Conservation (phyloP, 2,113 vertebrate genomes). For the Ptilorrhoa leucosticta region DNA sequence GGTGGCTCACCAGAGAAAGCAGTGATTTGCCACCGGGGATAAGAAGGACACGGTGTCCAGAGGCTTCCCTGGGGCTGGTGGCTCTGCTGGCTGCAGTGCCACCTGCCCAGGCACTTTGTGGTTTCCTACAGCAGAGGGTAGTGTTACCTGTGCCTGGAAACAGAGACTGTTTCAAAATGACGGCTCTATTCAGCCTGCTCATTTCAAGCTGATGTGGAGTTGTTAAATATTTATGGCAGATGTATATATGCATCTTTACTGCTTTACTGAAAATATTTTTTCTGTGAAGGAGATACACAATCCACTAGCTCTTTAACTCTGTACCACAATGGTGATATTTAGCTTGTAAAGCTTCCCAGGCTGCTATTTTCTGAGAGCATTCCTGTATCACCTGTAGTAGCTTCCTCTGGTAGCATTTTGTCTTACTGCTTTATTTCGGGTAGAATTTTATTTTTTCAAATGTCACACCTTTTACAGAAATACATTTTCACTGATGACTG, state of each 20-base stretch:
- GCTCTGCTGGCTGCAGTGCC: fast-evolving
- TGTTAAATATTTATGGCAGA: not conserved
- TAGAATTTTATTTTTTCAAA: not conserved
- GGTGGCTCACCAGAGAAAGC: not conserved
- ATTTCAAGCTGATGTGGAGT: not conserved
- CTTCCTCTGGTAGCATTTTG: not conserved
- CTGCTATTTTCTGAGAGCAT: not conserved
- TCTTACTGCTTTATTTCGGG: not conserved
- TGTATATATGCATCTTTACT: not conserved
- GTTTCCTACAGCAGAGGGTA: not conserved
- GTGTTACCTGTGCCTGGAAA: not conserved
- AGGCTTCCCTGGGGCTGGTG: not conserved
- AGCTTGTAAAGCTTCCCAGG: not conserved
- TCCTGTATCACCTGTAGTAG: not conserved
- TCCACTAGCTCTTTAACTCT: not conserved
- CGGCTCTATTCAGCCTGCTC: not conserved
- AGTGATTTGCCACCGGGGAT: fast-evolving
- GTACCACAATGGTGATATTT: not conserved
- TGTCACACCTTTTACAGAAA: not conserved
- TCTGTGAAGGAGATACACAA: not conserved
- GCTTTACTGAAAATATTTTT: not conserved
- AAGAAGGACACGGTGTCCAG: not conserved
- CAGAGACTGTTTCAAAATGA: not conserved
- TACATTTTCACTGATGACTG: not conserved
- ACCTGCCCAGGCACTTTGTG: fast-evolving